Evolutionary conservation across 2,888 invertebrate species (phyloP).

Genomic region (Xanthostigma xanthostigma): DNA sequence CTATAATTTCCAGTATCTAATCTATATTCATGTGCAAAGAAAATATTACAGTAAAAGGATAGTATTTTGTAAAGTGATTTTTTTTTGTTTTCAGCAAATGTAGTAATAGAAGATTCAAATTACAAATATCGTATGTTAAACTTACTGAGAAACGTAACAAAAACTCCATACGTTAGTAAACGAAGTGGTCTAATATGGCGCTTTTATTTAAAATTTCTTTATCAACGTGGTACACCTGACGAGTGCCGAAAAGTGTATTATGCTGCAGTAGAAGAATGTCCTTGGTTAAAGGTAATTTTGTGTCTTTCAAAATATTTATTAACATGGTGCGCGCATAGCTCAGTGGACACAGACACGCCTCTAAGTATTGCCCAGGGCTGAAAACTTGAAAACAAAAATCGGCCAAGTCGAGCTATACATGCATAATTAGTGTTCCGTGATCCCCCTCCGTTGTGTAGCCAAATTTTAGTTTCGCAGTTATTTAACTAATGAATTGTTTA

Average conservation of each 20-base stretch:
- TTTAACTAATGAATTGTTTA: too few relatives aligned
- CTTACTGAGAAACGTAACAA: conserved; percentile 24
- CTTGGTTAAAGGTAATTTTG: conserved; percentile 40
- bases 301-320: neutral
- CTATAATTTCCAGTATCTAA: too few relatives aligned
- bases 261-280: conserved; percentile 43
- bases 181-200: conserved; percentile 44
- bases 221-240: conserved; percentile 26
- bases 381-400: too few relatives aligned
- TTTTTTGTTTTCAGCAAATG: conserved; percentile 18
- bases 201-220: conserved; percentile 41
- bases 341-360: too few relatives aligned
- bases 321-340: neutral
- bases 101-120: conserved; percentile 17
- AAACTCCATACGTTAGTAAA: conserved; percentile 25
- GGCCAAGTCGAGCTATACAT: too few relatives aligned
- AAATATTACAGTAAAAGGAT: too few relatives aligned
- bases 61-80: neutral
- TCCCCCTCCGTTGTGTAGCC: too few relatives aligned
- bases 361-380: too few relatives aligned
- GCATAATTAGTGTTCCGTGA: too few relatives aligned
- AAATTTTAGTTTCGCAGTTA: too few relatives aligned
- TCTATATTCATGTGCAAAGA: too few relatives aligned
- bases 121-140: conserved; percentile 24
- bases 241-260: conserved; percentile 31